Base-by-base conservation (phyloP, 2,113 vertebrate genomes). In the Leptodactylus fuscus region DNA sequence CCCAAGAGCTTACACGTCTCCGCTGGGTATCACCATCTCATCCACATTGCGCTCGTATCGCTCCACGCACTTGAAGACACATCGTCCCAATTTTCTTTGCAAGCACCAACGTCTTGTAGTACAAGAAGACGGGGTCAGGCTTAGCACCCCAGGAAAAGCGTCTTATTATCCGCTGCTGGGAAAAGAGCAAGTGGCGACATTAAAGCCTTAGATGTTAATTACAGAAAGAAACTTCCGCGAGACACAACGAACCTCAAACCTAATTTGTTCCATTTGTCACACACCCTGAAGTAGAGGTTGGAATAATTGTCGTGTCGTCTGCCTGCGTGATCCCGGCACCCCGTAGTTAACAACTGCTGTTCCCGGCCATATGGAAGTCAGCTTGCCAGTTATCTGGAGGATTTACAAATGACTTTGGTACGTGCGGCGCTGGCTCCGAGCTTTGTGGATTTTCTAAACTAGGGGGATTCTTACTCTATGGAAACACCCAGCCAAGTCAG, bases 311-410 rank as follows among this genome's bases (percentile, higher is more conserved):
- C 75, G 32, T 78, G 75, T 78, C 18, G 48, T 13, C 75, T 78
- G 75, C 32, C 75, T 11, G 75, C 49, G 29, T 51, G 75, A 78
- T 51, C 74, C 48, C 46, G 46, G 46, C 46, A 51, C 74, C 74
- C 74, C 24, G 74, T 76, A 32, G 75, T 55, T 55, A 78, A 53
- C 49, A 78, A 55, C 75, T 55, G 75, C 75, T 78, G 75, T 78
- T 78, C 75, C 75, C 29, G 49, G 49, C 75, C 75, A 78, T 78
- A 78, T 78, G 75, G 75, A 78, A 78, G 75, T 78, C 75, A 55
- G 75, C 49, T 3, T 78, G 75, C 75, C 48, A 78, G 49, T 34
- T 78, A 78, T 78, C 75, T 36, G 49, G 75, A 78, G 75, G 48
- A 53, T 53, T 78, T 78, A 53, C 75, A 78, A 78, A 55, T 78